Base-by-base conservation (phyloP, 2,797 vertebrate genomes). In the Uromys caudimaculatus region DNA sequence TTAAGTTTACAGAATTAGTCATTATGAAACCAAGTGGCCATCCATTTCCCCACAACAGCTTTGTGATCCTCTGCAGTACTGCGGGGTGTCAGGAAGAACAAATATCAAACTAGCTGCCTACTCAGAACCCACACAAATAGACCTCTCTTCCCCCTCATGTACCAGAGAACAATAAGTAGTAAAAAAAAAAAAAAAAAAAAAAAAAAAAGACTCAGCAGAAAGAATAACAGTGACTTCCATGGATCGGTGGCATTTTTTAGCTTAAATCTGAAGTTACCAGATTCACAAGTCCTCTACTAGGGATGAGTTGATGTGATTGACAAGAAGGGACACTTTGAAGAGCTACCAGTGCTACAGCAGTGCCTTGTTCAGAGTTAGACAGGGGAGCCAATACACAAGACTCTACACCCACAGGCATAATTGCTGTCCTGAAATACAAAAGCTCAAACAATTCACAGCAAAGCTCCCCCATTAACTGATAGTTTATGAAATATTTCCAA, bases 201-300 rank as follows among this genome's bases (percentile, higher is more conserved):
- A 73, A 76, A 64, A 71, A 38, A 83, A 38, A 69, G 56, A 94
- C 27, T 86, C 92, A 93, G 58, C 89, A 75, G 75, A 96, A 95
- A 90, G 76, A 89, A 93, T 73, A 86, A 89, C 90, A 95, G 89
- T 82, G 81, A 97, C 60, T 86, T 87, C 78, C 71, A 64, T 29
- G 58, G 91, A 62, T 38, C 64, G 82, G 54, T 89, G 78, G 58
- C 52, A 78, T 81, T 96, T 96, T 96, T 87, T 90, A 90, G 13
- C 93, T 60, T 56, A 95, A 92, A 94, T 91, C 23, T 56, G 44
- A 89, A 96, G 83, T 93, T 62, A 75, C 67, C 94, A 93, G 94
- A 75, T 81, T 95, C 54, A 62, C 54, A 50, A 78, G 69, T 78
- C 47, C 90, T 82, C 86, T 78, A 1, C 58, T 82, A 32, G 56